phyloP scores from a whole-genome alignment of 1,140 invertebrate genomes.

The Ylistrum balloti region DNA sequence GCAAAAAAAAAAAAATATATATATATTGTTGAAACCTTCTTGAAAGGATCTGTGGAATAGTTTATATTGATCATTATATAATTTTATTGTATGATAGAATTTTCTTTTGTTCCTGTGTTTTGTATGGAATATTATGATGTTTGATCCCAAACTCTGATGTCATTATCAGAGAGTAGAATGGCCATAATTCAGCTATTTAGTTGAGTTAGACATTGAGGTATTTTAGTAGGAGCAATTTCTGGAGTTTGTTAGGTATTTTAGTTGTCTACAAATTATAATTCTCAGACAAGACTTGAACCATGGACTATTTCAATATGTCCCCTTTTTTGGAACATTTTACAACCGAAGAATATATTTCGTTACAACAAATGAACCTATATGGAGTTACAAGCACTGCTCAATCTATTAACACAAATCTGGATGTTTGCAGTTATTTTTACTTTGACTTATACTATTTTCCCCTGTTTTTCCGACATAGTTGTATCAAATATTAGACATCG shows the following conservation, averaged over 20 bases:
- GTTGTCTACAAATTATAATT: background rate
- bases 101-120: background rate
- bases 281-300: slow-evolving; percentile 38
- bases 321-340: background rate
- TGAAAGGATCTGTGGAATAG: background rate
- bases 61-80: background rate
- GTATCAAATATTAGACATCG: background rate
- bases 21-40: too few species aligned
- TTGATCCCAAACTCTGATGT: too few species aligned
- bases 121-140: too few species aligned
- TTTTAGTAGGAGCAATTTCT: background rate
- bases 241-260: background rate
- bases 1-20: too few species aligned
- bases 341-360: background rate
- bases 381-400: slow-evolving; percentile 37
- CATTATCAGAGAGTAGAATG: too few species aligned
- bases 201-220: background rate
- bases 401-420: slow-evolving; percentile 27
- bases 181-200: background rate
- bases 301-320: background rate
- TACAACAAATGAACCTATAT: background rate
- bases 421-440: slow-evolving; percentile 29
- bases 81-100: background rate
- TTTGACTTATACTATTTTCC: background rate
- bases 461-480: slow-evolving; percentile 10